Conservation (phyloP, 2,888 invertebrate species). For the Dryocosmus kuriphilus region DNA sequence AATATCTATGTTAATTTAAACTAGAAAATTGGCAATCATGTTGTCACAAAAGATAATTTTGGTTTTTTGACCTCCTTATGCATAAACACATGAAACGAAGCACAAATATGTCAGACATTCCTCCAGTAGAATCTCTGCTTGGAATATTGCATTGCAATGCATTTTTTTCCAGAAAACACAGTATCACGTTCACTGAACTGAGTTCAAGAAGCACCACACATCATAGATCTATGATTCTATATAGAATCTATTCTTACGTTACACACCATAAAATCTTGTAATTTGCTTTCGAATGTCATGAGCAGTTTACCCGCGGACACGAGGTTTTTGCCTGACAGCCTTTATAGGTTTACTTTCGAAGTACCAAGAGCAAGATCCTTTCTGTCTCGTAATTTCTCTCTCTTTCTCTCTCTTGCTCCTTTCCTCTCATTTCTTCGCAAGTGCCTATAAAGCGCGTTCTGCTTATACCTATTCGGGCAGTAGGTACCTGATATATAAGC, state of each 20-base stretch:
- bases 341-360: slow-evolving; percentile 17
- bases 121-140: not conserved
- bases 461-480: slow-evolving; percentile 29
- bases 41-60: too few relatives aligned
- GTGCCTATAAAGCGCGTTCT: slow-evolving; percentile 30
- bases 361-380: slow-evolving; percentile 10
- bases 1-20: too few relatives aligned
- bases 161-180: slow-evolving; percentile 19
- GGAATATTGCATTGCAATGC: slow-evolving; percentile 12
- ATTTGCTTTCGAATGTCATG: not conserved
- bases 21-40: not conserved
- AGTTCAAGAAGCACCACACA: not conserved
- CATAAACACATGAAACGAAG: slow-evolving; percentile 7
- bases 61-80: not conserved
- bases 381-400: slow-evolving; percentile 15
- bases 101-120: not conserved
- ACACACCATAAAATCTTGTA: slow-evolving; percentile 10
- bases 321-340: slow-evolving; percentile 30
- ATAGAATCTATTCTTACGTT: not conserved
- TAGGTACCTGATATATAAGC: slow-evolving; percentile 35
- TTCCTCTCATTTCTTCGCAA: not conserved
- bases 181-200: slow-evolving; percentile 38
- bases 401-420: not conserved
- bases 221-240: too few relatives aligned
- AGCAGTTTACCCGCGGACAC: not conserved